phyloP scores from a whole-genome alignment of 2,113 vertebrate genomes.

The Fulica atra region DNA sequence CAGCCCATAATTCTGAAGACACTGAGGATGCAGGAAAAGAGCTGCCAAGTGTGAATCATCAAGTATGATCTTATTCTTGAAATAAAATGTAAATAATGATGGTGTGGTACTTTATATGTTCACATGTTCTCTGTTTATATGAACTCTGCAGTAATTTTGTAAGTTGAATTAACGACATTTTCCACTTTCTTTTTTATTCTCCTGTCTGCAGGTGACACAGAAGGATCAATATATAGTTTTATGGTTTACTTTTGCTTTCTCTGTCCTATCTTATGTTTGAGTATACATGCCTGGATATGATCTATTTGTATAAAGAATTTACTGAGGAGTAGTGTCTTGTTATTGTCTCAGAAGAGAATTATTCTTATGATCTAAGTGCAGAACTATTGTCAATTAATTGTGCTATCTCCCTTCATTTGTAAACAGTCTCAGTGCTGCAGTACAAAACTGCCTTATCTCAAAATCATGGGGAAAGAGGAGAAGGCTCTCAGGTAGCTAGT shows the following conservation, averaged over 20 bases:
- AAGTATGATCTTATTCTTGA: not conserved
- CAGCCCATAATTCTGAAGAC: not conserved
- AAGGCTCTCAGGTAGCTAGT: not conserved
- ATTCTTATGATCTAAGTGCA: not conserved
- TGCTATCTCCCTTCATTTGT: not conserved
- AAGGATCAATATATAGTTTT: not conserved
- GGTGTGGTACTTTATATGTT: not conserved
- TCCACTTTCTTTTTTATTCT: not conserved
- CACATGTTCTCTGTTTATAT: not conserved
- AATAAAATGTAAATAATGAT: not conserved
- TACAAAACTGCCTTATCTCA: not conserved
- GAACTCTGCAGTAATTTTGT: not conserved
- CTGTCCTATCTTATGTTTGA: not conserved
- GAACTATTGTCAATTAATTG: not conserved
- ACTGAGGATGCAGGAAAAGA: not conserved
- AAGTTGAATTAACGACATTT: not conserved
- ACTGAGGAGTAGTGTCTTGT: not conserved
- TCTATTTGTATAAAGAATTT: not conserved
- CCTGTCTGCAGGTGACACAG: not conserved
- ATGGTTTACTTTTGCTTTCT: not conserved
- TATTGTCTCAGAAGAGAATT: not conserved
- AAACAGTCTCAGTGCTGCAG: not conserved
- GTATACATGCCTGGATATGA: not conserved
- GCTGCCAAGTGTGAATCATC: not conserved
- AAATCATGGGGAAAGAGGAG: not conserved